Evolutionary conservation across 2,797 vertebrate genomes (phyloP).

Genomic region (Tragelaphus oryx): DNA sequence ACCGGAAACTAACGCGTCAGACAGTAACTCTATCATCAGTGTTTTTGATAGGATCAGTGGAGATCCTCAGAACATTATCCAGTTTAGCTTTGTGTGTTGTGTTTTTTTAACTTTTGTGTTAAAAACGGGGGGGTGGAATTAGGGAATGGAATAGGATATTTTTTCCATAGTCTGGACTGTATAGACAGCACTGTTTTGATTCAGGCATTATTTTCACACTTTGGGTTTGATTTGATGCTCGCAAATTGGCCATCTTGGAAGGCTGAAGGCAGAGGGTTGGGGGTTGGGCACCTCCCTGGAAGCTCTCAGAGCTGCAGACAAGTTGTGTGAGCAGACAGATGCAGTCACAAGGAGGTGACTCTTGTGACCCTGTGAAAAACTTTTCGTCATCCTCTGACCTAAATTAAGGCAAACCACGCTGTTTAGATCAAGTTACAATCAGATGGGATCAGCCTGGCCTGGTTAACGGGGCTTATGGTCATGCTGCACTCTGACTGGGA

Average conservation of each 20-base stretch:
- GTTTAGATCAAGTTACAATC: neutral
- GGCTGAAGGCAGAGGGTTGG: neutral
- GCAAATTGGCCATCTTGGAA: neutral
- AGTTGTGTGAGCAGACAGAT: neutral
- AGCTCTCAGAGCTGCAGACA: neutral
- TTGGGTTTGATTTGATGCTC: neutral
- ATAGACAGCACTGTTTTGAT: neutral
- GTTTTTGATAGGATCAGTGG: neutral
- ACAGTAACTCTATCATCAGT: neutral
- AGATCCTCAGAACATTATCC: conserved; percentile 11
- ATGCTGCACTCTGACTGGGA: neutral
- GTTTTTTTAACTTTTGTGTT: neutral
- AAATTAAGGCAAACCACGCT: neutral
- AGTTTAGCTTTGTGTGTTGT: neutral
- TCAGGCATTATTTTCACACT: neutral
- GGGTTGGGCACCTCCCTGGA: neutral
- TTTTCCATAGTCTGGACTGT: neutral
- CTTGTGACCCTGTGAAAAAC: neutral
- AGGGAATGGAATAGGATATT: neutral
- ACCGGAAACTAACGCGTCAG: neutral
- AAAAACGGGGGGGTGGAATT: neutral
- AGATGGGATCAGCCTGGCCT: neutral
- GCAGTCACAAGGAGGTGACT: neutral
- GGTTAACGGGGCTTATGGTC: neutral
- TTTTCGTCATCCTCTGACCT: neutral